These are phyloP conservation scores for Lepidiolamprologus cunningtoni DNA, from an alignment of 2,113 vertebrate genomes.

Conservation along the genomic window DNA sequence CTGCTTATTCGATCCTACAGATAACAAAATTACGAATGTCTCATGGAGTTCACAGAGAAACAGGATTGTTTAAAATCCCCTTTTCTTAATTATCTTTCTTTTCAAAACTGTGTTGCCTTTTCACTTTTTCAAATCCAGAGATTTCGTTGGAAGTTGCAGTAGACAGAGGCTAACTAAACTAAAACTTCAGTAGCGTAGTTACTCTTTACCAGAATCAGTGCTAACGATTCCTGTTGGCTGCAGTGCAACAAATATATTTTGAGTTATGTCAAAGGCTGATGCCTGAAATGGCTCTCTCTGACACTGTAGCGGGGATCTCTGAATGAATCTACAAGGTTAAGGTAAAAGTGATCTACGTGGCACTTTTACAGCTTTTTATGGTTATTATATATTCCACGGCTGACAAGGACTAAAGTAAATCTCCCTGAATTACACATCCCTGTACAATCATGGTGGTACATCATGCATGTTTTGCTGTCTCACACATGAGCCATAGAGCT, in stretches of 20 bases:
- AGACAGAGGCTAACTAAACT: neutral
- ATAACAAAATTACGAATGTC: neutral
- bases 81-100: neutral
- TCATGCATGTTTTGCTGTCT: slow-evolving; percentile 4
- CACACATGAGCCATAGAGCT: neutral
- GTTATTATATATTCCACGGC: neutral
- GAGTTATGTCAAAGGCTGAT: neutral
- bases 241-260: neutral
- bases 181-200: neutral
- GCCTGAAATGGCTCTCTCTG: neutral
- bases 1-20: neutral
- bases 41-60: neutral
- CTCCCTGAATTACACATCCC: neutral
- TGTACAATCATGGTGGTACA: neutral
- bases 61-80: neutral
- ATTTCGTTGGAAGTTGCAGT: neutral
- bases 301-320: neutral
- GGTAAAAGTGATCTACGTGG: neutral
- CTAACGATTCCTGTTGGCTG: neutral
- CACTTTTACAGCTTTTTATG: neutral
- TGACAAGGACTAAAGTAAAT: neutral
- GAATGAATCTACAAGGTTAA: neutral
- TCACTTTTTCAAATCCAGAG: neutral
- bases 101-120: neutral
- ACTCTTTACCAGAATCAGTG: neutral